Percentiles rank a stretch among this genome's conserved stretches.
phyloP scores from a whole-genome alignment of 2,797 vertebrate genomes.

The Siniperca scherzeri region DNA sequence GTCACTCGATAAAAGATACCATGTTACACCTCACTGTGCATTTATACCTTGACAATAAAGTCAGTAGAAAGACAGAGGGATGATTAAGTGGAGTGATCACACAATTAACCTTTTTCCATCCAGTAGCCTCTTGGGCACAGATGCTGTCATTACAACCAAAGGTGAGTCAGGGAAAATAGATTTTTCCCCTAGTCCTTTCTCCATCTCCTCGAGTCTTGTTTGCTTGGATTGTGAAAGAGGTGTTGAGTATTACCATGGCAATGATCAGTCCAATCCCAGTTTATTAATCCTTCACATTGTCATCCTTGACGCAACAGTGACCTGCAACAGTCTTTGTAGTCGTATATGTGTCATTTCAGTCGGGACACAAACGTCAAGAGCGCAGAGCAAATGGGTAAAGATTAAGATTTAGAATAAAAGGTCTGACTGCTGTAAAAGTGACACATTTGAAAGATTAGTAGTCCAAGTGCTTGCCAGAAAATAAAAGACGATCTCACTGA shows the following conservation, averaged over 20 bases:
- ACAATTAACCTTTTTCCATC: not conserved
- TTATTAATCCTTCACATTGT: not conserved
- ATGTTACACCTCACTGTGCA: not conserved
- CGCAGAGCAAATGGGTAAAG: not conserved
- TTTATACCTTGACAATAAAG: not conserved
- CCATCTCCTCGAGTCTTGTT: not conserved
- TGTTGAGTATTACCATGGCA: not conserved
- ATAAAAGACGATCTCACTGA: conserved; percentile 18
- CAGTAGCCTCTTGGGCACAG: not conserved
- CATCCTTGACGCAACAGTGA: not conserved
- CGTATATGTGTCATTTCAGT: conserved; percentile 25
- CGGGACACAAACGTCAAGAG: not conserved
- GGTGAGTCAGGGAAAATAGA: not conserved
- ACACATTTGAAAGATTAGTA: conserved; percentile 41
- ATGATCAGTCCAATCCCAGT: not conserved
- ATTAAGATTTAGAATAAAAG: conserved; percentile 34
- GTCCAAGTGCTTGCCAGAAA: conserved; percentile 31
- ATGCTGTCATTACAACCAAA: not conserved
- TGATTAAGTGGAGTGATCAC: conserved; percentile 1
- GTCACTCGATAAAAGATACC: not conserved
- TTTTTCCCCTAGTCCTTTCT: not conserved
- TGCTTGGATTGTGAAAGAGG: not conserved
- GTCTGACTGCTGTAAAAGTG: conserved; percentile 18
- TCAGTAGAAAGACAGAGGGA: not conserved
- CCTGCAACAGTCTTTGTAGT: not conserved